These are phyloP conservation scores for Merops nubicus DNA, from an alignment of 2,113 vertebrate genomes.

Conservation along the genomic window DNA sequence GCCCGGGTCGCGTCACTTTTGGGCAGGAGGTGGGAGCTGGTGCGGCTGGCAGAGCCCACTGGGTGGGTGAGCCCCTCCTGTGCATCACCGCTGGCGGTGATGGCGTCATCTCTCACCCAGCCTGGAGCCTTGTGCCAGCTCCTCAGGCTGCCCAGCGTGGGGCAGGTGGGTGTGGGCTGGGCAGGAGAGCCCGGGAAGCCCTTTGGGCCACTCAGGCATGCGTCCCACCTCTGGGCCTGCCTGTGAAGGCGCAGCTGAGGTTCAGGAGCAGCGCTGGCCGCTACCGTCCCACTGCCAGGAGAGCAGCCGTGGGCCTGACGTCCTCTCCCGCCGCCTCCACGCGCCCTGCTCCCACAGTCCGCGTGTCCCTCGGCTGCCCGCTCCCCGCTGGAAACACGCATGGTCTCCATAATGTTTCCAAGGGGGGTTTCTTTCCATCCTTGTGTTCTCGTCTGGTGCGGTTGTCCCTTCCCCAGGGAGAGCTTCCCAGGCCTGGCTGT, in stretches of 20 bases:
- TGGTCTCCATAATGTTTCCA: accelerated
- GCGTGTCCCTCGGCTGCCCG: accelerated
- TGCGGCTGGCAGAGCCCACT: accelerated
- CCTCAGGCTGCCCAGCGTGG: too few relatives aligned
- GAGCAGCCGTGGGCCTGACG: accelerated
- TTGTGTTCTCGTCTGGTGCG: not conserved
- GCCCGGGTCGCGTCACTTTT: accelerated
- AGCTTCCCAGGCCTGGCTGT: not conserved
- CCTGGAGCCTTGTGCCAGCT: accelerated
- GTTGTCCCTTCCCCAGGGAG: not conserved
- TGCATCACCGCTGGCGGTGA: accelerated
- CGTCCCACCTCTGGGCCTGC: not conserved
- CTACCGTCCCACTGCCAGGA: not conserved
- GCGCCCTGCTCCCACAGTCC: not conserved
- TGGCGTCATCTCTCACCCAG: not conserved
- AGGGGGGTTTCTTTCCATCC: not conserved
- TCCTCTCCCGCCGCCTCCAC: not conserved
- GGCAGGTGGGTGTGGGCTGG: not conserved
- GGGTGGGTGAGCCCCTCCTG: not conserved
- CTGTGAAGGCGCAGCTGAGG: not conserved
- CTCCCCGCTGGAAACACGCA: accelerated
- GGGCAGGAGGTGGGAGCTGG: not conserved
- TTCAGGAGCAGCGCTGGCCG: accelerated
- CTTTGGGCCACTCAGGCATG: accelerated
- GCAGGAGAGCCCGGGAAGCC: not conserved